Evolutionary conservation across 2,888 invertebrate genomes (phyloP), one percentile per base, ranked within the genome.

Genomic region (Furcula furcula): DNA sequence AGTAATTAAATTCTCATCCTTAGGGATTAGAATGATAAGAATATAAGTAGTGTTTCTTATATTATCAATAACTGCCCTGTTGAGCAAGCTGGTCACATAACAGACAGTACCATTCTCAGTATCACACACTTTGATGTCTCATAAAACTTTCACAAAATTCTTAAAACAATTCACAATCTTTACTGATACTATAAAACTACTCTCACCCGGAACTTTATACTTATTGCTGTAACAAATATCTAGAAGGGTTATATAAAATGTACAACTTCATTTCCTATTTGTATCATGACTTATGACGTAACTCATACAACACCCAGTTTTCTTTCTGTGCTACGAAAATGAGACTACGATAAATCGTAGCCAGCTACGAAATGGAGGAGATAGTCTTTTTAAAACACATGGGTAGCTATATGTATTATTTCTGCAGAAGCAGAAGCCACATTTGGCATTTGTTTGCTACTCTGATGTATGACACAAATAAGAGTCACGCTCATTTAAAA

Each of bases 151-250:
- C 9, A 12, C 9, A 13, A 25, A 29, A 20, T 15, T 29, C 32
- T 25, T 51, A 53, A 35, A 44, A 55, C 46, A 49, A 44, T 36
- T 41, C 34, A 48, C 26, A 40, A 52, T 46, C 45, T 45, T 46
- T 50, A 55, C 35, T 40, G 35, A 42, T 34, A 33, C 35, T 42
- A 53, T 44, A 46, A 49, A 39, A 53, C 45, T 52, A 53, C 42
- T 53, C 43, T 40, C 25, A 15, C 15, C 46, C 49, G 54, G 45
- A 62, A 60, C 52, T 46, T 58, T 50, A 63, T 47, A 58, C 38
- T 67, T 65, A 65, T 66, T 67, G 61, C 63, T 62, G 62, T 40
- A 47, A 41, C 36, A 34, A 45, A 52, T 51, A 38, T 49, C 40
- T 53, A 59, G 38, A 56, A 46, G 48, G 56, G 47, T 41, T 46